Conservation (phyloP, 2,888 invertebrate genomes). For the Linnaemya tessellans region DNA sequence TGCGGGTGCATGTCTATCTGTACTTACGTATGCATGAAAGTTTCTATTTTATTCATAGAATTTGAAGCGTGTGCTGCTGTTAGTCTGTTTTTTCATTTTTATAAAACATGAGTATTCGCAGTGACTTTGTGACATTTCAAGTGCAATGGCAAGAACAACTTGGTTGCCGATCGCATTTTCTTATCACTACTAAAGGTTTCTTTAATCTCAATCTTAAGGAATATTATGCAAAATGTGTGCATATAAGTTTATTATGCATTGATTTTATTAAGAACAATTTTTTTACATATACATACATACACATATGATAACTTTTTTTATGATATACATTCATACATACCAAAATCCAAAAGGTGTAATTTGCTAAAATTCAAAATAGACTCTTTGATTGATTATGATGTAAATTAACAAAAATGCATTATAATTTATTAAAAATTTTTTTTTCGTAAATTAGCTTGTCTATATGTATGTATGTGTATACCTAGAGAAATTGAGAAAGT, state of each 20-base stretch:
- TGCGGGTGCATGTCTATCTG: background rate
- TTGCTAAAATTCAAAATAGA: no score
- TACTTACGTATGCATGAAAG: background rate
- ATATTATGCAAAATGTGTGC: background rate
- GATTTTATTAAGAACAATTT: background rate
- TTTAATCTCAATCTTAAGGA: constrained; percentile 22
- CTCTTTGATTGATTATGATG: no score
- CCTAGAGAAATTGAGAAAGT: no score
- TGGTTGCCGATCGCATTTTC: constrained; percentile 45
- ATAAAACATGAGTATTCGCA: constrained; percentile 23
- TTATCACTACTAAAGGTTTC: constrained; percentile 23
- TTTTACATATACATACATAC: no score
- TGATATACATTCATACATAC: no score
- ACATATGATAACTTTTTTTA: background rate
- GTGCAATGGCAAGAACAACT: constrained; percentile 34
- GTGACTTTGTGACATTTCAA: constrained; percentile 49
- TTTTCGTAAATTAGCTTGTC: no score
- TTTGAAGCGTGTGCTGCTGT: background rate
- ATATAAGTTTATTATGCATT: no score
- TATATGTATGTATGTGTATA: no score
- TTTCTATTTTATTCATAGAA: background rate
- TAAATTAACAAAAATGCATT: no score
- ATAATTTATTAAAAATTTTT: no score
- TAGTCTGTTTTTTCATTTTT: constrained; percentile 22
- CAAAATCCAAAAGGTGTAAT: no score